Base-by-base conservation (phyloP, 1,140 invertebrate species). In the Macrobrachium rosenbergii region DNA sequence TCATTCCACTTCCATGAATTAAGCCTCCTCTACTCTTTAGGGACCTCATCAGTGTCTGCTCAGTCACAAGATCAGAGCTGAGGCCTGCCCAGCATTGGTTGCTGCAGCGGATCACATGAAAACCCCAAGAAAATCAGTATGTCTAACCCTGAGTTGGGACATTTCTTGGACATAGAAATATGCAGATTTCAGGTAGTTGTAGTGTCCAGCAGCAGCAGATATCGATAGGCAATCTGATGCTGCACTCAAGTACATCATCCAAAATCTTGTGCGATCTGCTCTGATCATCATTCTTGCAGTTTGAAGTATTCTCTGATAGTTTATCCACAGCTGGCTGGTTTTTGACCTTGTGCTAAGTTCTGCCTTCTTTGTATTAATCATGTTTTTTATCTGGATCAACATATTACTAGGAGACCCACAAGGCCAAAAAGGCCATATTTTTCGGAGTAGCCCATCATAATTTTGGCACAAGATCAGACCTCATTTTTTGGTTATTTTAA, bases 141-240 rank as follows among this genome's bases (percentile, higher is more conserved):
- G n/a, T n/a, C n/a, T n/a, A n/a, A n/a, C n/a, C n/a, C n/a, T n/a
- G n/a, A n/a, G n/a, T n/a, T n/a, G n/a, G n/a, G n/a, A n/a, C n/a
- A n/a, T n/a, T n/a, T n/a, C n/a, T n/a, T n/a, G n/a, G n/a, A n/a
- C n/a, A n/a, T n/a, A n/a, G n/a, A n/a, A n/a, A n/a, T n/a, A n/a
- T n/a, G n/a, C n/a, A n/a, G n/a, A n/a, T n/a, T n/a, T n/a, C n/a
- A n/a, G n/a, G n/a, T n/a, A n/a, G n/a, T n/a, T n/a, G n/a, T n/a
- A n/a, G n/a, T n/a, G n/a, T n/a, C n/a, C n/a, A n/a, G n/a, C n/a
- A n/a, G n/a, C n/a, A n/a, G n/a, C n/a, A 78, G 45, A 52, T 78
- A 78, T 78, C 45, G 76, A 5, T 6, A 78, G 43, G 76, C 76
- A 78, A 23, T 78, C n/a, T 23, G 52, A 78, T 78, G 45, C 21